These are phyloP conservation scores for Achroia grisella DNA, from an alignment of 1,140 invertebrate species.

Conservation along the genomic window DNA sequence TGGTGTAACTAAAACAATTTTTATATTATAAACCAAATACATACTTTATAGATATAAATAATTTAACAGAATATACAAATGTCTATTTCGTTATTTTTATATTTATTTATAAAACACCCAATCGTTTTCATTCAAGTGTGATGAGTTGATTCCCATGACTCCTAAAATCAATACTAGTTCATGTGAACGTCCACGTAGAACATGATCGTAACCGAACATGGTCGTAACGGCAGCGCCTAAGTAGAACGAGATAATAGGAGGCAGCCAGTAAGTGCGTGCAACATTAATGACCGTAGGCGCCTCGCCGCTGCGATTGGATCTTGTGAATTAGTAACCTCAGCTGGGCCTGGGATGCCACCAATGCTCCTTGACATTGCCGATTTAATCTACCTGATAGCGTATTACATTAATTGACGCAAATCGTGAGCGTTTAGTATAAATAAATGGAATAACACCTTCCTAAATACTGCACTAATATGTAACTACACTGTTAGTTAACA, in stretches of 20 bases:
- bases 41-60: too few relatives aligned
- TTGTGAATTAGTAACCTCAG: slow-evolving; percentile 17
- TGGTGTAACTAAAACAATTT: too few relatives aligned
- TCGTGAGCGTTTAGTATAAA: not conserved
- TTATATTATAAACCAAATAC: too few relatives aligned
- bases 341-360: slow-evolving; percentile 9
- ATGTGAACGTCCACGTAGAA: too few relatives aligned
- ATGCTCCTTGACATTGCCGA: slow-evolving; percentile 1
- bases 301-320: slow-evolving; percentile 19
- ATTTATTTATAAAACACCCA: too few relatives aligned
- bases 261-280: slow-evolving; percentile 12
- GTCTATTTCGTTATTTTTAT: too few relatives aligned
- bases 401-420: not conserved
- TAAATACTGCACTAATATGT: not conserved
- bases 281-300: slow-evolving; percentile 20
- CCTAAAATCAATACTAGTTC: too few relatives aligned
- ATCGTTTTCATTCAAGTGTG: too few relatives aligned
- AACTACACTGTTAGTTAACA: too few relatives aligned
- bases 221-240: not conserved
- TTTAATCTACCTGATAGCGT: slow-evolving; percentile 18
- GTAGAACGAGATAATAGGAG: slow-evolving; percentile 16
- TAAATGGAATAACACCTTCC: too few relatives aligned
- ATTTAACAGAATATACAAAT: too few relatives aligned
- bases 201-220: not conserved
- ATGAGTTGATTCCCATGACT: too few relatives aligned